Evolutionary conservation across 2,888 invertebrate species (phyloP).

Genomic region (Sturmia bella): DNA sequence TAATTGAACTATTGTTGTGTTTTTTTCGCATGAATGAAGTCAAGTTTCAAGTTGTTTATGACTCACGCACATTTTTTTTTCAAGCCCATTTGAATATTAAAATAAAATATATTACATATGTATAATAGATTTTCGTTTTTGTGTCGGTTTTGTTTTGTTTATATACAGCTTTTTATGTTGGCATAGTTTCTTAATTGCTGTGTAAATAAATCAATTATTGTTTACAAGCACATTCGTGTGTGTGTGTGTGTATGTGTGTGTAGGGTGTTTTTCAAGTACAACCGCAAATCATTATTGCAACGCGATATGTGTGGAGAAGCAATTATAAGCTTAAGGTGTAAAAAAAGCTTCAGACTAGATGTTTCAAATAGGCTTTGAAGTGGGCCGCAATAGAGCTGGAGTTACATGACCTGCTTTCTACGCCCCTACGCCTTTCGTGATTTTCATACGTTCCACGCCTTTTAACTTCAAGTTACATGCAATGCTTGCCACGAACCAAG

Average conservation of each 20-base stretch:
- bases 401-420: no score
- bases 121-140: not conserved
- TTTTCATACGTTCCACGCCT: no score
- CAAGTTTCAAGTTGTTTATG: conserved; percentile 27
- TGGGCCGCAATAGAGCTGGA: not conserved
- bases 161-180: not conserved
- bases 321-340: not conserved
- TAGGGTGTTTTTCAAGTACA: conserved; percentile 23
- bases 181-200: conserved; percentile 29
- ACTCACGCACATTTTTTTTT: conserved; percentile 15
- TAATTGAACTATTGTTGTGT: conserved; percentile 15
- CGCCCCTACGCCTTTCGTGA: no score
- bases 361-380: no score
- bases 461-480: no score
- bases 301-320: not conserved
- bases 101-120: not conserved
- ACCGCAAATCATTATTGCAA: conserved; percentile 19
- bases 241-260: no score
- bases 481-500: no score
- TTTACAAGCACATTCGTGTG: conserved; percentile 1
- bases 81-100: conserved; percentile 5
- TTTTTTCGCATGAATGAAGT: conserved; percentile 15
- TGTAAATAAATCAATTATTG: conserved; percentile 29
- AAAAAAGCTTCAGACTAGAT: not conserved
- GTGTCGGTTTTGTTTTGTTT: not conserved